Evolutionary conservation across 1,140 invertebrate species (phyloP).

Genomic region (Heterodera schachtii): DNA sequence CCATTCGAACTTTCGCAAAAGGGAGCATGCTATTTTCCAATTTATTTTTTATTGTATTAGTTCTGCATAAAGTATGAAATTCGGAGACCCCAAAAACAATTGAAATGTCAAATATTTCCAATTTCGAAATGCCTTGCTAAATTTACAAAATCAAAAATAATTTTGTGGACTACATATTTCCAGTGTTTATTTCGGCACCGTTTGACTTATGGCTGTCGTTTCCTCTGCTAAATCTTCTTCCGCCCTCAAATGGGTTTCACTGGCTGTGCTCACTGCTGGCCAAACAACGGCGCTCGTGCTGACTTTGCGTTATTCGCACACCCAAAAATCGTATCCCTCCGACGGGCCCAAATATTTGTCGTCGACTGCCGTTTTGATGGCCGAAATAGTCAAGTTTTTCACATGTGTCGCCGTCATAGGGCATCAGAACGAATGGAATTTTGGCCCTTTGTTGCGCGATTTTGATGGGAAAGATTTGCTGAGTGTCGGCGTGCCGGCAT

Average conservation of each 20-base stretch:
- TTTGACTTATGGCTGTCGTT: background rate
- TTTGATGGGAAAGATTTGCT: conserved; percentile 66
- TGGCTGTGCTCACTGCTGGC: conserved; percentile 67
- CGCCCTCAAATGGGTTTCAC: conserved; percentile 57
- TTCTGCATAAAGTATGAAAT: too few species aligned
- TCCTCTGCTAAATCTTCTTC: background rate
- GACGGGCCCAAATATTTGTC: conserved; percentile 67
- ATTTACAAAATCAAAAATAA: too few species aligned
- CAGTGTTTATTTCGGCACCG: too few species aligned
- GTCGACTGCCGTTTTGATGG: conserved; percentile 69
- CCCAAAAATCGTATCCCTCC: conserved; percentile 43
- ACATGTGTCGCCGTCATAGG: conserved; percentile 67
- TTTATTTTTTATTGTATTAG: too few species aligned
- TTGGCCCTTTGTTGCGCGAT: conserved; percentile 48
- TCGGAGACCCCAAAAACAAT: too few species aligned
- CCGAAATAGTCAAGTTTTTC: conserved; percentile 69
- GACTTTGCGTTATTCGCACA: conserved; percentile 68
- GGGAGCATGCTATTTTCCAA: too few species aligned
- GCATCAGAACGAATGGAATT: conserved; percentile 49
- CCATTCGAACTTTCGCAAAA: too few species aligned
- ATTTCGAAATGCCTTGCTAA: too few species aligned
- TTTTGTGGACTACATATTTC: too few species aligned
- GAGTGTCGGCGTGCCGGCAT: conserved; percentile 68
- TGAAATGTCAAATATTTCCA: too few species aligned
- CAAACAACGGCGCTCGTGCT: conserved; percentile 70